phyloP scores from a whole-genome alignment of 2,113 vertebrate genomes.

The Bucco capensis region DNA sequence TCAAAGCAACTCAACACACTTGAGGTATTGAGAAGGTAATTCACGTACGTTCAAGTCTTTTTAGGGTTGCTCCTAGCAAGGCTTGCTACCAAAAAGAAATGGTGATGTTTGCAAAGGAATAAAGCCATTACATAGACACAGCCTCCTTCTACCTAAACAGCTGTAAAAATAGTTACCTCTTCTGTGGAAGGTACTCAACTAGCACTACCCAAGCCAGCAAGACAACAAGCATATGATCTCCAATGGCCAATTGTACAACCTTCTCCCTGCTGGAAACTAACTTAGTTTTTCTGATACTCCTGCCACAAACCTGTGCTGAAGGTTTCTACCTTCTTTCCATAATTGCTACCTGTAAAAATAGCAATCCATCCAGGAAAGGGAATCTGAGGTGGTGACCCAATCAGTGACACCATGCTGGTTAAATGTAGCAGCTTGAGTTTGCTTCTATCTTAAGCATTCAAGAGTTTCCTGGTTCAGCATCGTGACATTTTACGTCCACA shows the following conservation, averaged over 20 bases:
- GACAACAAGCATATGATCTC: neutral
- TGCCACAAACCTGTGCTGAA: neutral
- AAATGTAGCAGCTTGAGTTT: slow-evolving; percentile 37
- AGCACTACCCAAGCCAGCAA: neutral
- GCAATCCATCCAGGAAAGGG: slow-evolving; percentile 20
- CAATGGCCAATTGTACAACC: rapidly evolving
- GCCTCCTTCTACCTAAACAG: neutral
- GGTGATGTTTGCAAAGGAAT: neutral
- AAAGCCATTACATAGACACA: neutral
- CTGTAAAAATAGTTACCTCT: neutral
- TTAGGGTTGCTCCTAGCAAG: slow-evolving; percentile 8
- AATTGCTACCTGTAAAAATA: slow-evolving; percentile 28
- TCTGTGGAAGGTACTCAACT: neutral
- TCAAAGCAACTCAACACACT: slow-evolving; percentile 13
- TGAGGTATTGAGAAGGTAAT: slow-evolving; percentile 22
- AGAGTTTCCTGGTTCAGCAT: slow-evolving; percentile 22
- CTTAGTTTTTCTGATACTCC: neutral
- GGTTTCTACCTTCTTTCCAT: neutral
- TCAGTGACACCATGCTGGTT: slow-evolving; percentile 1
- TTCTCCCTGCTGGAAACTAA: neutral
- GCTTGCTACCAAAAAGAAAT: neutral
- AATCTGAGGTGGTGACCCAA: slow-evolving; percentile 9
- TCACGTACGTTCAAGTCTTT: neutral
- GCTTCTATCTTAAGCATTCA: neutral
- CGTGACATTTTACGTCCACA: neutral